These are phyloP conservation scores for Tethea ocularis DNA, from an alignment of 2,888 invertebrate genomes.

Conservation along the genomic window DNA sequence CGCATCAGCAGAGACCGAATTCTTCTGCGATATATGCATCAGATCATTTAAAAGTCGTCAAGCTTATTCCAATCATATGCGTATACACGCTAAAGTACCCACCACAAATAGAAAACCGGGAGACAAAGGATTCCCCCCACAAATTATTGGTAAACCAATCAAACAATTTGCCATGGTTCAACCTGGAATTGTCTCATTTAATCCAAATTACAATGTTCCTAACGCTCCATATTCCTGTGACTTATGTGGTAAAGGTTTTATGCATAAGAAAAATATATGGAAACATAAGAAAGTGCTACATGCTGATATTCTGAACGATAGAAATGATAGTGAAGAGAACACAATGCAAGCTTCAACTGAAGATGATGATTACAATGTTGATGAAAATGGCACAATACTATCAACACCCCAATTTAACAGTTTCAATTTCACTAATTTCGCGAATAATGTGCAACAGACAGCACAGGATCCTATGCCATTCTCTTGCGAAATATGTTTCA, in stretches of 20 bases:
- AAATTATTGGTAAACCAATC: constrained; percentile 74
- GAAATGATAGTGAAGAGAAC: constrained; percentile 78
- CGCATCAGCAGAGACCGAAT: constrained; percentile 58
- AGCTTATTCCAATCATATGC: constrained; percentile 82
- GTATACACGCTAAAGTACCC: constrained; percentile 80
- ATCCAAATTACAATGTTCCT: constrained; percentile 71
- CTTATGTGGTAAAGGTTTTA: constrained; percentile 85
- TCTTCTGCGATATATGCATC: constrained; percentile 84
- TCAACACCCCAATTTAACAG: constrained; percentile 80
- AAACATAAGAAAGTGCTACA: constrained; percentile 81
- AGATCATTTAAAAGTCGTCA: constrained; percentile 84
- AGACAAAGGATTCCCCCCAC: constrained; percentile 70
- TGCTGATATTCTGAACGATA: constrained; percentile 72
- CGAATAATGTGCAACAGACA: constrained; percentile 53
- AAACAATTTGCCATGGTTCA: constrained; percentile 66
- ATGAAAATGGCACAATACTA: constrained; percentile 71
- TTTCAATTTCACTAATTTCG: constrained; percentile 70
- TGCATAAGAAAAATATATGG: constrained; percentile 83
- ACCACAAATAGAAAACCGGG: constrained; percentile 76
- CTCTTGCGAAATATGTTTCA: constrained; percentile 76
- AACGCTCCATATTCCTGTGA: constrained; percentile 84
- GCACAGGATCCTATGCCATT: constrained; percentile 61
- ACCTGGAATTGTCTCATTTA: constrained; percentile 63
- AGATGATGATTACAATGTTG: constrained; percentile 74
- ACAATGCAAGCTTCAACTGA: constrained; percentile 80